Base-by-base conservation (phyloP, 1,140 invertebrate species). In the Drosophila nebulosa region DNA sequence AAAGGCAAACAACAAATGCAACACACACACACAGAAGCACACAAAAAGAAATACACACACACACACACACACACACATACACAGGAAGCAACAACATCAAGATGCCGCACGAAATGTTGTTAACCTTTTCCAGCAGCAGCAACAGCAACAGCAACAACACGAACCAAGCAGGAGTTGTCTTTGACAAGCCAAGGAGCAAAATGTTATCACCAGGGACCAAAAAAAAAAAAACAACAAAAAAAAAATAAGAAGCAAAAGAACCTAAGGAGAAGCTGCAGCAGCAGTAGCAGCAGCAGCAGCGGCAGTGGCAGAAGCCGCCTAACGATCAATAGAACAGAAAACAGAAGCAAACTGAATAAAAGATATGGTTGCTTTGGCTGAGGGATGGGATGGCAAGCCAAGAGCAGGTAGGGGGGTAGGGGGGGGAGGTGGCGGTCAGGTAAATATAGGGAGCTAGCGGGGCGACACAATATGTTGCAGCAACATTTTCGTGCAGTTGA, bases 101-200 rank as follows among this genome's bases (percentile, higher is more conserved):
- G 80, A 85, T 85, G 80, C 81, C 69, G 78, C 80, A 85, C 80
- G 80, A 85, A 86, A 86, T 85, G 80, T 85, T 85, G 80, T 85
- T 85, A 85, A 85, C 80, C 80, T 86, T 86, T 85, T 36, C 70
- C 42, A 30, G 72, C 72, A 64, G 64, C 32, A 69, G 53, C 51
- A 30, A 68, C 72, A 64, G 64, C 32, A 69, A 50, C 51, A 71
- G 9, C 42, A 61, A 51, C 58, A 75, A 65, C 70, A 50, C 60
- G 69, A 56, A 74, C 68, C 74, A 68, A 75, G 78, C 67, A 81
- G 78, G 69, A 39, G 75, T 61, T 79, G 78, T 85, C 78, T 85
- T 85, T 85, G 80, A 85, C 80, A 85, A 85, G 81, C 80, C 81
- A 85, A 85, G 80, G 80, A 85, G 80, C 80, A 85, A 85, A 74